Evolutionary conservation across 2,113 vertebrate genomes (phyloP).

Genomic region (Podocnemis expansa): DNA sequence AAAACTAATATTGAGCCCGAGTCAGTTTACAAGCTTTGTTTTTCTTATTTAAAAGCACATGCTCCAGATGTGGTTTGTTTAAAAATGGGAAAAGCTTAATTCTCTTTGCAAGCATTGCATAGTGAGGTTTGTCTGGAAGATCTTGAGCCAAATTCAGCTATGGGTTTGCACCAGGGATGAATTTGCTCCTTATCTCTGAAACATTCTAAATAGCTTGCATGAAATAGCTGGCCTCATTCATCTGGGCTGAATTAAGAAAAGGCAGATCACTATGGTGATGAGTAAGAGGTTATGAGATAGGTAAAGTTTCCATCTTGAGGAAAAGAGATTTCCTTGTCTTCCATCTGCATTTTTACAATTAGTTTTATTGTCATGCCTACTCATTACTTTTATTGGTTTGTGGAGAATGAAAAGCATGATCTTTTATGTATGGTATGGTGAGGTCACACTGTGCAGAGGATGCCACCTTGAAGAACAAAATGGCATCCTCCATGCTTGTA

Average conservation of each 20-base stretch:
- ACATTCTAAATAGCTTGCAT: neutral
- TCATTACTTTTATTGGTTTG: neutral
- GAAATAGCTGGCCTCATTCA: neutral
- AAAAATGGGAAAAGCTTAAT: neutral
- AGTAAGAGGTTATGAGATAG: neutral
- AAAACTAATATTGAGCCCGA: constrained; percentile 33
- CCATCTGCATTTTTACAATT: neutral
- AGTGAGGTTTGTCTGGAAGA: neutral
- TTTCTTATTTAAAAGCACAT: constrained; percentile 52
- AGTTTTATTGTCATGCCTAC: accelerated
- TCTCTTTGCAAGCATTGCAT: neutral
- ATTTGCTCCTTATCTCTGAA: neutral
- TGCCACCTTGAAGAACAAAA: too few relatives aligned
- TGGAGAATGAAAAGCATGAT: neutral
- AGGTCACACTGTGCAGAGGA: too few relatives aligned
- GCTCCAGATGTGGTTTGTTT: neutral
- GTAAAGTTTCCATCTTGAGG: neutral
- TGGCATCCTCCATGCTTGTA: too few relatives aligned
- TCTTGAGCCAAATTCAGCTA: neutral
- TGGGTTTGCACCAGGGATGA: neutral
- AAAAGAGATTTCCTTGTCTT: neutral
- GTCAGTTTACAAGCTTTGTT: neutral
- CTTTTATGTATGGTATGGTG: too few relatives aligned
- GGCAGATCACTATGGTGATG: neutral
- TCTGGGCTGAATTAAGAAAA: neutral